Conservation (phyloP, 2,888 invertebrate genomes). For the Lasioglossum marginatum region DNA sequence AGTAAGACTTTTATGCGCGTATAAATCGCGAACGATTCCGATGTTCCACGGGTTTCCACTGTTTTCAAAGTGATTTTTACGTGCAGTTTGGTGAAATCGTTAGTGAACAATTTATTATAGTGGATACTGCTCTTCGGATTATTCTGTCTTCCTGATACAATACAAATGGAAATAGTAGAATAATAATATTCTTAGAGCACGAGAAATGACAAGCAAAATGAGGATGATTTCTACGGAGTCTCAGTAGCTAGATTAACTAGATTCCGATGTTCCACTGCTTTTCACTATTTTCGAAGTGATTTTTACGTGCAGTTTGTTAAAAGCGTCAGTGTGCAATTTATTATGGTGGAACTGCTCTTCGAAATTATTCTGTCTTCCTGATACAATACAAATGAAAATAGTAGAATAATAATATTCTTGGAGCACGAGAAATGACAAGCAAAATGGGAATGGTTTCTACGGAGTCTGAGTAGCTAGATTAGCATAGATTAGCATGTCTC, state of each 20-base stretch:
- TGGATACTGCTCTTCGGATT: too few relatives aligned
- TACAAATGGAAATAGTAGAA: too few relatives aligned
- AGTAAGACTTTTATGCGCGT: background rate
- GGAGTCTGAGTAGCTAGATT: background rate
- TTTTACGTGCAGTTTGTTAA: too few relatives aligned
- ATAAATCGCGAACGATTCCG: background rate
- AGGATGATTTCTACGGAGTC: background rate
- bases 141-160: too few relatives aligned
- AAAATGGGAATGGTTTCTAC: background rate
- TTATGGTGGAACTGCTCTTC: too few relatives aligned
- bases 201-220: background rate
- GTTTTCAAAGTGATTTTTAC: background rate
- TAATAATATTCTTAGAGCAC: too few relatives aligned
- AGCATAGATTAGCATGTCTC: background rate
- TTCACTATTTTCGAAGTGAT: too few relatives aligned
- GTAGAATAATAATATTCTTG: too few relatives aligned
- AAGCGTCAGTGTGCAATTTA: too few relatives aligned
- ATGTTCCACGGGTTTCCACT: background rate
- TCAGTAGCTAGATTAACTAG: background rate
- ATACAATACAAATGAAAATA: too few relatives aligned
- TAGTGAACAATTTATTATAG: background rate
- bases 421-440: background rate
- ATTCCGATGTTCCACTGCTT: background rate
- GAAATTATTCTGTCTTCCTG: too few relatives aligned
- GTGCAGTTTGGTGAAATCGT: background rate